Evolutionary conservation across 2,888 invertebrate species (phyloP).

Genomic region (Cantharis rustica): DNA sequence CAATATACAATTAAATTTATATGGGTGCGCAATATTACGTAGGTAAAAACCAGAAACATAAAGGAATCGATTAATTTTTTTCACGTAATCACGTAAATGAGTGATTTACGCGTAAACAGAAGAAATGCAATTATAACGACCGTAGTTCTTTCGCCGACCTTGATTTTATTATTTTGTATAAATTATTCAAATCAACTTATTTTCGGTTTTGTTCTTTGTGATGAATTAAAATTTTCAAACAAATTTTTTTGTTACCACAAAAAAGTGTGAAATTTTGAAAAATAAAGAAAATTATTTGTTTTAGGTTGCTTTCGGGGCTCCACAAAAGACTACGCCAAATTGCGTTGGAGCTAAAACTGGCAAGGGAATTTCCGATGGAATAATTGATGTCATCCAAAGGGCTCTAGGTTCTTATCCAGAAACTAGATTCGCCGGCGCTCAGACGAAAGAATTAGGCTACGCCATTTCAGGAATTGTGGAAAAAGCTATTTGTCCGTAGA

Average conservation of each 20-base stretch:
- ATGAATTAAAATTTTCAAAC: too few species aligned
- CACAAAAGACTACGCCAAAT: neutral
- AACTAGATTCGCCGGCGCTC: neutral
- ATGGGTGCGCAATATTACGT: neutral
- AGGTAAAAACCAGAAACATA: neutral
- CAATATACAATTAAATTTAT: neutral
- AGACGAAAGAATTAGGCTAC: neutral
- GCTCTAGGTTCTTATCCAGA: neutral
- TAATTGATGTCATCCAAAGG: neutral
- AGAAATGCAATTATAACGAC: neutral
- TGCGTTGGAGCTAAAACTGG: conserved; percentile 66
- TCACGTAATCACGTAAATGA: neutral
- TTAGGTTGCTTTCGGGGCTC: neutral
- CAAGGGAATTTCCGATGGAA: neutral
- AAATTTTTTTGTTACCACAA: too few species aligned
- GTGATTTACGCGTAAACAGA: neutral
- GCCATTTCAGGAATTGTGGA: neutral
- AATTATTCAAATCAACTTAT: neutral
- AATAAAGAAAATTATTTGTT: neutral
- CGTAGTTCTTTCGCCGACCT: neutral
- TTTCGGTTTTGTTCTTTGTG: neutral
- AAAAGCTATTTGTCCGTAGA: neutral
- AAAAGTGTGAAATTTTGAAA: neutral
- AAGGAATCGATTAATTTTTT: neutral
- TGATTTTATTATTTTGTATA: neutral